These are phyloP conservation scores for Nannoperca australis DNA, from an alignment of 2,797 vertebrate genomes.

Conservation along the genomic window DNA sequence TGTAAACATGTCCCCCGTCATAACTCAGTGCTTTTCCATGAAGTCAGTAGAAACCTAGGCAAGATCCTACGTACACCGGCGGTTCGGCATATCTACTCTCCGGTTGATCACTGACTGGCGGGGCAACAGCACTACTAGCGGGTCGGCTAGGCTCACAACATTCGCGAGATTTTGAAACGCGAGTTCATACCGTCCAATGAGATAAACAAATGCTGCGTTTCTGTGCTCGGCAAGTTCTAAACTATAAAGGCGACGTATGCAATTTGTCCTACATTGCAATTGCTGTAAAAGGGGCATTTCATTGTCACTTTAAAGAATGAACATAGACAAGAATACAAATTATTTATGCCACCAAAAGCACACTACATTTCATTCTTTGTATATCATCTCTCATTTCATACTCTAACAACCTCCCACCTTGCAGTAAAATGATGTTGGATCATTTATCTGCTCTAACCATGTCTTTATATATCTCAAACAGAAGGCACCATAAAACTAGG, in stretches of 20 bases:
- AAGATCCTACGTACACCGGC: neutral
- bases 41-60: conserved; percentile 20
- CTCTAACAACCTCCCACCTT: no score
- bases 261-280: neutral
- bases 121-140: conserved; percentile 15
- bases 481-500: no score
- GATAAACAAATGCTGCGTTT: conserved; percentile 6
- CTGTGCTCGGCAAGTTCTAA: neutral
- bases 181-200: neutral
- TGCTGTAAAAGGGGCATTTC: neutral
- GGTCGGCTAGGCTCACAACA: neutral
- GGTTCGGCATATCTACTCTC: conserved; percentile 43
- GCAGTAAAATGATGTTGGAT: no score
- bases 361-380: neutral
- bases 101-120: conserved; percentile 39
- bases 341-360: neutral
- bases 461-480: no score
- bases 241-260: no score
- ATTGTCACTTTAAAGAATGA: neutral
- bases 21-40: conserved; percentile 18
- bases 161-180: conserved; percentile 66
- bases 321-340: neutral
- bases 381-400: neutral
- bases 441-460: no score
- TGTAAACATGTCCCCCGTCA: conserved; percentile 46